Base-by-base conservation (phyloP, 2,797 vertebrate species). In the Scolopax bukidnonensis region DNA sequence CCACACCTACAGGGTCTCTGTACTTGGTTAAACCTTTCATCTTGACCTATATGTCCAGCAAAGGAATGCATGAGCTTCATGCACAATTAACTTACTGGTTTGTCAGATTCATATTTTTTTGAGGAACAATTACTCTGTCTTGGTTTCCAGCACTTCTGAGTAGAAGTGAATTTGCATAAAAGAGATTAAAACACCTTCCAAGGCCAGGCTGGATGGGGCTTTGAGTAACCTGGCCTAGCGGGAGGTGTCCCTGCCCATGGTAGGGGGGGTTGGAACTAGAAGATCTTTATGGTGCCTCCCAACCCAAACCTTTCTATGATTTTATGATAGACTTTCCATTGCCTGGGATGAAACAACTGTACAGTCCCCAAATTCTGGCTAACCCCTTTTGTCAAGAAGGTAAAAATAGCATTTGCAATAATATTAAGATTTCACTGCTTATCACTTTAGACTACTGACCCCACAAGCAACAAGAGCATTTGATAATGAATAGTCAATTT, bases 331-430 rank as follows among this genome's bases (percentile, higher is more conserved):
- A 13, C 10, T 90, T 64, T 30, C 40, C 2, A 48, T 70, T 89
- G 9, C 27, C 30, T 24, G 56, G 14, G 11, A 41, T 77, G 68
- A 71, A 87, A 50, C 12, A 75, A 33, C 8, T 12, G 6, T 4
- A 64, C 60, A 61, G 38, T 56, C 11, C 30, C 20, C 16, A 60
- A 78, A 86, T 70, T 61, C n/a, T 88, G n/a, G 17, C 17, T 69
- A 64, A 76, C 4, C 2, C 17, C 10, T 75, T 88, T 48, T 60
- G 30, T 60, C 45, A 69, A 41, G 27, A 65, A 8, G 64, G 19
- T 30, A 76, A 3, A 8, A 71, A 41, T 7, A 71, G 0, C 10
- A 40, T 53, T 81, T 0, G 0, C 9, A 64, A 11, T 65, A 68
- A 20, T 56, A 63, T 36, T 53, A 78, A 89, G 24, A 70, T 77